Conservation (phyloP, 2,113 vertebrate species). For the Melozone crissalis region DNA sequence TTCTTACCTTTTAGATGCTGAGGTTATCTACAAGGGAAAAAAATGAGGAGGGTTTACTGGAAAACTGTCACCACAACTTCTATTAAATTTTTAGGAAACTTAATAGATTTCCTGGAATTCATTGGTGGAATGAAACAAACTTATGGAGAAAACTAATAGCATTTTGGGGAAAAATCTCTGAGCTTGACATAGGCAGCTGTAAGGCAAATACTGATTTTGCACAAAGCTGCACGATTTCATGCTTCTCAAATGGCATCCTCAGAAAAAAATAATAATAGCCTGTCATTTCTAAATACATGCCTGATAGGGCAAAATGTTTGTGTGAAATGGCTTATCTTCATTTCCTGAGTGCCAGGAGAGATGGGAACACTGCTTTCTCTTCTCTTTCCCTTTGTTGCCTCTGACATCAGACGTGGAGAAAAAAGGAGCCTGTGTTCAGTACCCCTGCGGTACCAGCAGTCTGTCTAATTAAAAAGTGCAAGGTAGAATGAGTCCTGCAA, state of each 20-base stretch:
- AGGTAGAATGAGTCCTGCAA: slow-evolving; percentile 48
- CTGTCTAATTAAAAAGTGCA: slow-evolving; percentile 50
- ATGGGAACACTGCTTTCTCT: background rate
- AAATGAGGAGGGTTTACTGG: background rate
- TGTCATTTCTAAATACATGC: background rate
- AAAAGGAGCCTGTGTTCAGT: slow-evolving; percentile 17
- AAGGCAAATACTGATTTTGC: background rate
- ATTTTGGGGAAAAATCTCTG: background rate
- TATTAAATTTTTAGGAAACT: background rate
- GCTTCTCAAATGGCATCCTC: background rate
- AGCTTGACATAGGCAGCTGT: background rate
- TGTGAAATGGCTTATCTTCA: background rate
- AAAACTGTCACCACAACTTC: background rate
- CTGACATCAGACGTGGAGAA: background rate
- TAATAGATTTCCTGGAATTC: background rate
- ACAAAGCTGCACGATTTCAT: background rate
- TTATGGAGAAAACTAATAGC: background rate
- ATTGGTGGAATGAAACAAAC: background rate
- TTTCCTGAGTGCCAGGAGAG: background rate
- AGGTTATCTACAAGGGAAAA: background rate
- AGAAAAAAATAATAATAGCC: background rate
- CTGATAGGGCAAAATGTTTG: background rate
- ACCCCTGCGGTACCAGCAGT: background rate
- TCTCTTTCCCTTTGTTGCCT: slow-evolving; percentile 1
- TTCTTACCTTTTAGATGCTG: background rate